These are phyloP conservation scores for Cataglyphis rosenhaueri DNA, from an alignment of 2,888 invertebrate genomes.

Conservation along the genomic window DNA sequence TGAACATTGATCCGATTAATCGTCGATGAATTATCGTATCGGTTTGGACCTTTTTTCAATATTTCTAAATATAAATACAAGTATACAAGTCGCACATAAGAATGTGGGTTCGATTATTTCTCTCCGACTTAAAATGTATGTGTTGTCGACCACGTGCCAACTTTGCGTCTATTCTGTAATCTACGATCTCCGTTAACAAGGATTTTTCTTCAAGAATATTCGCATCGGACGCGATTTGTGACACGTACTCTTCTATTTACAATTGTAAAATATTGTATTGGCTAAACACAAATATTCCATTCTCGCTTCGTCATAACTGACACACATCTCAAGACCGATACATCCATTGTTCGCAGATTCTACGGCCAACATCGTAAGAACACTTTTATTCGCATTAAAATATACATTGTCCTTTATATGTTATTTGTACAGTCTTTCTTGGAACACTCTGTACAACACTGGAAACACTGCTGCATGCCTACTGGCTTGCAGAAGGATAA, in stretches of 20 bases:
- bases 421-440: slow-evolving; percentile 35
- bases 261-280: background rate
- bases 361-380: background rate
- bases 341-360: background rate
- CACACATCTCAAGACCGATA: background rate
- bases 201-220: slow-evolving; percentile 10
- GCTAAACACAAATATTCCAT: slow-evolving; percentile 15
- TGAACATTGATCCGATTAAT: slow-evolving; percentile 28
- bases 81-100: background rate
- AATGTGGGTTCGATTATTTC: slow-evolving; percentile 21
- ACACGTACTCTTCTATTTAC: slow-evolving; percentile 15
- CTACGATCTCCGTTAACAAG: background rate
- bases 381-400: slow-evolving; percentile 9
- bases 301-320: background rate
- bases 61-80: slow-evolving; percentile 25
- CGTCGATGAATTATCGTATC: slow-evolving; percentile 49
- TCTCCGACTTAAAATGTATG: background rate
- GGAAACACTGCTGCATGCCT: slow-evolving; percentile 3
- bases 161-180: background rate
- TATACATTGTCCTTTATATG: slow-evolving; percentile 14
- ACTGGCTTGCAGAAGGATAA: background rate
- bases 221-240: background rate
- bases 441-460: slow-evolving; percentile 13
- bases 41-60: slow-evolving; percentile 1
- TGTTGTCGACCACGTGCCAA: background rate